Conservation (phyloP, 2,797 vertebrate genomes). For the Ctenosaura bakeri region DNA sequence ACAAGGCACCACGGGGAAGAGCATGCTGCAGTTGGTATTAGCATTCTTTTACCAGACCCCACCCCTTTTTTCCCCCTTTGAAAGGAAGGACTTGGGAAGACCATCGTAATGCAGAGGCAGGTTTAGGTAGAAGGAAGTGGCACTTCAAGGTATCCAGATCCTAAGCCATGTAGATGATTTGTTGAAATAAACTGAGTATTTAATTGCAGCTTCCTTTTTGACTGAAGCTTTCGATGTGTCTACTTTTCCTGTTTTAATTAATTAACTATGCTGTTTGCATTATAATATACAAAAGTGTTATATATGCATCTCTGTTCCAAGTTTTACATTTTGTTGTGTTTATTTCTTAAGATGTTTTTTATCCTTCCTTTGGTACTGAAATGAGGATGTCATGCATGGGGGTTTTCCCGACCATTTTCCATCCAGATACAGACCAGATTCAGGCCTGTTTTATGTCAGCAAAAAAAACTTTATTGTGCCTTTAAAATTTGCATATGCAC, state of each 20-base stretch:
- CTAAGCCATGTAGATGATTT: not conserved
- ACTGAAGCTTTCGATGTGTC: not conserved
- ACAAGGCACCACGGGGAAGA: not conserved
- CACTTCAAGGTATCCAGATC: not conserved
- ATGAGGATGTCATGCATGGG: not conserved
- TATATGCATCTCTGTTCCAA: not conserved
- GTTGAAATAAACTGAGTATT: not conserved
- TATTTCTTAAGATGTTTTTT: not conserved
- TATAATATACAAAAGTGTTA: not conserved
- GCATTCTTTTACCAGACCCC: not conserved
- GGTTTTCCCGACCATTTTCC: not conserved
- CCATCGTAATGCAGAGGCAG: not conserved
- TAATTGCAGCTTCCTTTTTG: not conserved
- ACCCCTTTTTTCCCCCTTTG: not conserved
- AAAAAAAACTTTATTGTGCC: not conserved
- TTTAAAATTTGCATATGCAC: not conserved
- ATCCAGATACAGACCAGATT: not conserved
- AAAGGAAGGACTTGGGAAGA: not conserved
- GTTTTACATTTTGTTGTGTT: not conserved
- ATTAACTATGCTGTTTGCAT: not conserved
- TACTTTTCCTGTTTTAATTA: not conserved
- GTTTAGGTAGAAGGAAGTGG: not conserved
- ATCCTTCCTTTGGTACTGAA: not conserved
- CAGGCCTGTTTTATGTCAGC: not conserved
- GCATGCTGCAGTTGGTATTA: not conserved